phyloP scores from a whole-genome alignment of 1,140 invertebrate genomes.

The Lasioglossum albipes region DNA sequence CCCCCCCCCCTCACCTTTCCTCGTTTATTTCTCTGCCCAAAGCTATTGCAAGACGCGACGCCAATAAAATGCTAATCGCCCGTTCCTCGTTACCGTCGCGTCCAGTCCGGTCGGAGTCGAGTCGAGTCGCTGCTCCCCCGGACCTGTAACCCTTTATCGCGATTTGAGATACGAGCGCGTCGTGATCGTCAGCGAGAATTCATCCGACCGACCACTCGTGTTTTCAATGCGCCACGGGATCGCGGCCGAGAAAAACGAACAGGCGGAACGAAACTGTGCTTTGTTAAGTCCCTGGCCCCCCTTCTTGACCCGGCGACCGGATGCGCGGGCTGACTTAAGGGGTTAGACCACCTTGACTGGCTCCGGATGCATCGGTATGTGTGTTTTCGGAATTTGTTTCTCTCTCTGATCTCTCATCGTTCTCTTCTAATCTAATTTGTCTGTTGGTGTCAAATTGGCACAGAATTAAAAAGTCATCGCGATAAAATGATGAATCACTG shows the following conservation, averaged over 20 bases:
- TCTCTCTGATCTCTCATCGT: too few species aligned
- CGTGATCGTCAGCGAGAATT: not conserved
- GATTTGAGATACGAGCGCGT: slow-evolving; percentile 28
- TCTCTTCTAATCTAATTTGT: too few species aligned
- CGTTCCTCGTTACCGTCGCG: slow-evolving; percentile 33
- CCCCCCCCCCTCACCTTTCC: not conserved
- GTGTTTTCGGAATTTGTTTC: not conserved
- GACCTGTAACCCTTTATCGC: slow-evolving; percentile 13
- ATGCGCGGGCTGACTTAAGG: not conserved
- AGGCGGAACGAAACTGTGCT: not conserved
- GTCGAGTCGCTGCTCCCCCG: not conserved
- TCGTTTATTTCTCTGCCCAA: slow-evolving; percentile 46
- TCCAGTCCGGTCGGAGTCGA: not conserved
- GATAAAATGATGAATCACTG: too few species aligned
- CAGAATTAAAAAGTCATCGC: too few species aligned
- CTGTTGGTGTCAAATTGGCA: too few species aligned
- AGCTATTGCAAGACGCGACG: slow-evolving; percentile 50
- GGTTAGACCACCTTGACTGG: too few species aligned
- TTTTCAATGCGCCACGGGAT: not conserved
- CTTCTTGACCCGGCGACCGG: not conserved
- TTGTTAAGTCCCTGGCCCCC: not conserved
- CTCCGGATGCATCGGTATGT: too few species aligned
- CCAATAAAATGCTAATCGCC: slow-evolving; percentile 52
- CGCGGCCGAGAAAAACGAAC: not conserved
- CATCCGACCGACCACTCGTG: not conserved